Conservation (phyloP, 2,797 vertebrate species). For the Lates japonicus region DNA sequence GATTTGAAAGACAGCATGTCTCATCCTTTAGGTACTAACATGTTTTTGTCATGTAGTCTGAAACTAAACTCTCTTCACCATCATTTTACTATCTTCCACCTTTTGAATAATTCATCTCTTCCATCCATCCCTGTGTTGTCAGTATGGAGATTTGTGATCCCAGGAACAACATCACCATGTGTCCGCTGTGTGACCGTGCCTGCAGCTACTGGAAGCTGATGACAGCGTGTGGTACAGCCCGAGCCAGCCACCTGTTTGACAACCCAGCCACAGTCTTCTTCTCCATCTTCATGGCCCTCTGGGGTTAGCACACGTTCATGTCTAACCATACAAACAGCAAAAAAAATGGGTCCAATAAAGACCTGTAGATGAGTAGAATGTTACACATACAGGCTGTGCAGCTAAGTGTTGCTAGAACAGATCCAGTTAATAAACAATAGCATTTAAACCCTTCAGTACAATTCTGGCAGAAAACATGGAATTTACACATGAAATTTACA, state of each 20-base stretch:
- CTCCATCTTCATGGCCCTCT: constrained; percentile 98
- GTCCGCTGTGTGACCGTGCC: constrained; percentile 93
- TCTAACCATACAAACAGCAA: background rate
- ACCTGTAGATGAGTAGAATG: background rate
- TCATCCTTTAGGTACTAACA: background rate
- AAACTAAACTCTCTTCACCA: background rate
- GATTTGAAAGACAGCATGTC: too few relatives aligned
- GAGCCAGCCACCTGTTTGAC: constrained; percentile 97
- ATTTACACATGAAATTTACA: background rate
- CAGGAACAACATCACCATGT: constrained; percentile 96
- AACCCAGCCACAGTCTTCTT: constrained; percentile 98
- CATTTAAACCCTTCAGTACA: background rate
- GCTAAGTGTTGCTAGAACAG: background rate
- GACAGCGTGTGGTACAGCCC: constrained; percentile 92
- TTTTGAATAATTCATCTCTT: background rate
- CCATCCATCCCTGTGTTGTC: background rate
- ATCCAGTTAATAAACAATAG: background rate
- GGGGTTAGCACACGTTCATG: constrained; percentile 87
- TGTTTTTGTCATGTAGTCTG: background rate
- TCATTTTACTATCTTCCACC: background rate
- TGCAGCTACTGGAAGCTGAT: constrained; percentile 98
- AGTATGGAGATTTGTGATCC: constrained; percentile 97
- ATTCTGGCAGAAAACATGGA: background rate
- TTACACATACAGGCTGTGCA: background rate
- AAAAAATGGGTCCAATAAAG: background rate